These are phyloP conservation scores for Varanus komodoensis DNA, from an alignment of 2,113 vertebrate genomes.

Conservation along the genomic window DNA sequence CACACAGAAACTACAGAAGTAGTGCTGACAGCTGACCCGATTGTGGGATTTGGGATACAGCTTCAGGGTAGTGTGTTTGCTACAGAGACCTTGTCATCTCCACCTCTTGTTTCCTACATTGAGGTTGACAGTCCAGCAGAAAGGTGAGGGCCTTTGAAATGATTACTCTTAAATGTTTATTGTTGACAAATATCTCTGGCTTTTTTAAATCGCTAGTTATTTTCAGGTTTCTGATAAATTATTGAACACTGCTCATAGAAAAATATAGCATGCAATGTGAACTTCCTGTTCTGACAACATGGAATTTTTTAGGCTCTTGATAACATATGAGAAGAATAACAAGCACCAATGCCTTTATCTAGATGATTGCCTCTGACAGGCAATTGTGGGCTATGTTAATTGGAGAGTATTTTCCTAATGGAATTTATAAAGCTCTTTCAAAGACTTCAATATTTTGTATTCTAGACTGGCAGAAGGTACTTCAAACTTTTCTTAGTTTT, in stretches of 20 bases:
- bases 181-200: not conserved
- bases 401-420: constrained; percentile 47
- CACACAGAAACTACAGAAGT: constrained; percentile 98
- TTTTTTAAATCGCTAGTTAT: constrained; percentile 10
- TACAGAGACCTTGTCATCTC: constrained; percentile 96
- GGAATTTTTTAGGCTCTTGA: constrained; percentile 58
- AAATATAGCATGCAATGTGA: constrained; percentile 49
- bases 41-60: constrained; percentile 96
- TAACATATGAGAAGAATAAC: constrained; percentile 63
- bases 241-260: constrained; percentile 36
- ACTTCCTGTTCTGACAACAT: constrained; percentile 60
- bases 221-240: constrained; percentile 57
- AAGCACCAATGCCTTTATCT: constrained; percentile 54
- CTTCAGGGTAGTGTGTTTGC: constrained; percentile 98
- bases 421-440: constrained; percentile 35
- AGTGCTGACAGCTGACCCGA: constrained; percentile 88
- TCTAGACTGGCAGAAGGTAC: not conserved
- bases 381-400: constrained; percentile 55
- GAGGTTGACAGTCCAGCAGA: constrained; percentile 97
- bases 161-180: not conserved
- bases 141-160: constrained; percentile 82
- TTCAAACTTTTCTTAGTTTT: constrained; percentile 46
- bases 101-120: constrained; percentile 96
- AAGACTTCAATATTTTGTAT: constrained; percentile 50
- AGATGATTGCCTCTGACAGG: constrained; percentile 42